Base-by-base conservation (phyloP, 1,140 invertebrate genomes). In the Oryzaephilus surinamensis region DNA sequence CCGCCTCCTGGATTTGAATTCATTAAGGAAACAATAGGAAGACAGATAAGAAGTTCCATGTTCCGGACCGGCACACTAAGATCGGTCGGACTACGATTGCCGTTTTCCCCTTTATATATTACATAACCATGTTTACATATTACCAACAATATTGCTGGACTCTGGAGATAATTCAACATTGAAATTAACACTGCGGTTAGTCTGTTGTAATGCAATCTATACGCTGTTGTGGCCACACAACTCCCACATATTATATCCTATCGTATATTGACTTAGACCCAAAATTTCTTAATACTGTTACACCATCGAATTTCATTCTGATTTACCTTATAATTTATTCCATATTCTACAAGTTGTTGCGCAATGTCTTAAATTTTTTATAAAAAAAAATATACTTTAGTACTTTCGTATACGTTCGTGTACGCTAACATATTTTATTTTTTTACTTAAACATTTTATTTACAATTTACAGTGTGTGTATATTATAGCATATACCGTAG, bases 11-110 rank as follows among this genome's bases (percentile, higher is more conserved):
- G 56, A 60, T 60, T 60, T 57, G 55, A 60, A 60, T 60, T 60
- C 56, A 60, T 60, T 60, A 58, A 46, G 46, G 37, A 53, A 60
- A 60, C 58, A 58, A 60, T 60, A 55, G 50, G 52, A 56, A 55
- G 45, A 36, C 27, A 54, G 56, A 57, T 57, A 58, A 58, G 56
- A 51, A 55, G 45, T 48, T 49, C 27, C 43, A 29, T 44, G 45
- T 46, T 52, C 50, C 43, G 46, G 46, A n/a, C n/a, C n/a, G n/a
- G n/a, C n/a, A n/a, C n/a, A n/a, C 33, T 15, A 36, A 36, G 33
- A 36, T 36, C 28, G 33, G 33, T 15, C 33, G 8, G 13, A 11
- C 33, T 36, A 26, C 21, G 28, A 12, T n/a, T 11, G 18, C 33
- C 23, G 30, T 31, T 31, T 34, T 29, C 29, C 14, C 15, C 32